These are phyloP conservation scores for Camptogramma bilineatum DNA, from an alignment of 2,888 invertebrate species.

Conservation along the genomic window DNA sequence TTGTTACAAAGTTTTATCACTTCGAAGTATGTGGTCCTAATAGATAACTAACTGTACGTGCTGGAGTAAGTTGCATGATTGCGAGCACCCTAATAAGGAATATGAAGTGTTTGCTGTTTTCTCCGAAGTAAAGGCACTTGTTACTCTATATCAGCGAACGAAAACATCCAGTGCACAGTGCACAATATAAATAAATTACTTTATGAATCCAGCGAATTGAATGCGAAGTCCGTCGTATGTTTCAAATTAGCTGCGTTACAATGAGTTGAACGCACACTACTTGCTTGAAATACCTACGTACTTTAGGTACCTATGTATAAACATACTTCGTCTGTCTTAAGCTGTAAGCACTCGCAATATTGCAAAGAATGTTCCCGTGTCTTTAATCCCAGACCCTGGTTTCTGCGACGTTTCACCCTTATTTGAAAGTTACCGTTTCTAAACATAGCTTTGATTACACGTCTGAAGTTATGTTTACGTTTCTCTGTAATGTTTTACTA, in stretches of 20 bases:
- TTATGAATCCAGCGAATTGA: conserved; percentile 61
- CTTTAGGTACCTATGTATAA: conserved; percentile 19
- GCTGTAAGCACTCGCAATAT: conserved; percentile 27
- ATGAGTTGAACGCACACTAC: conserved; percentile 35
- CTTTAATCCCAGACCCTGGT: conserved; percentile 24
- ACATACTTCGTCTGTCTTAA: conserved; percentile 28
- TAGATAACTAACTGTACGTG: conserved; percentile 47
- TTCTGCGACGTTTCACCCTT: conserved; percentile 36
- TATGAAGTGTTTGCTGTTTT: conserved; percentile 29
- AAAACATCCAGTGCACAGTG: conserved; percentile 41
- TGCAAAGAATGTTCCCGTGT: conserved; percentile 34
- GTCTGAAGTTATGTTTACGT: conserved; percentile 58
- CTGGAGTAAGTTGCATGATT: conserved; percentile 17
- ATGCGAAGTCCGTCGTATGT: conserved; percentile 55
- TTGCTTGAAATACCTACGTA: conserved; percentile 32
- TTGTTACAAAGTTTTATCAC: conserved; percentile 52
- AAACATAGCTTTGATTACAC: conserved; percentile 51
- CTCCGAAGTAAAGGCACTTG: conserved; percentile 28
- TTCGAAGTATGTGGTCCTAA: conserved; percentile 47
- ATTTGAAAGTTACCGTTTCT: conserved; percentile 37
- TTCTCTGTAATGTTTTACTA: conserved; percentile 52
- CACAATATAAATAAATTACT: conserved; percentile 57
- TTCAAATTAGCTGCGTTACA: conserved; percentile 56
- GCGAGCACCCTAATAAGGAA: conserved; percentile 21
- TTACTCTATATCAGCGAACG: conserved; percentile 28